Percentiles rank a stretch among this genome's conserved stretches.
Conservation (phyloP, 2,888 invertebrate genomes). For the Campoletis raptor region DNA sequence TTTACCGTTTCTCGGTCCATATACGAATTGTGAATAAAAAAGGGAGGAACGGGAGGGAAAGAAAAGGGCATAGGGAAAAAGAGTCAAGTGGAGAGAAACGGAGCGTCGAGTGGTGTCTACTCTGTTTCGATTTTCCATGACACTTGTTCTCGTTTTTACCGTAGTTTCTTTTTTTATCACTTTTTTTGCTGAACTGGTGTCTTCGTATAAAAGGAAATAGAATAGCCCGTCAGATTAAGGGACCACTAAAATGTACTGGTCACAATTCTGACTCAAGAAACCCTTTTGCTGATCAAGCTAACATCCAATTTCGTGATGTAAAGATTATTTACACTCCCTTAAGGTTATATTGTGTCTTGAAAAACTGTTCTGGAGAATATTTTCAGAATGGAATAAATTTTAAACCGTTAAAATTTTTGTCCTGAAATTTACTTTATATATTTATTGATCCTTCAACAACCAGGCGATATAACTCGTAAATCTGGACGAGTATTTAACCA, state of each 20-base stretch:
- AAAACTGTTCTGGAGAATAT: too few species aligned
- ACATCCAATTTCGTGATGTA: not conserved
- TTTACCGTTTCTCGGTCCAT: not conserved
- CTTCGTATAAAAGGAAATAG: not conserved
- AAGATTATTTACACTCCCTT: not conserved
- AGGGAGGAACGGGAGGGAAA: not conserved
- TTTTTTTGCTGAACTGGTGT: not conserved
- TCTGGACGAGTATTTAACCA: not conserved
- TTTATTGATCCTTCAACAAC: too few species aligned
- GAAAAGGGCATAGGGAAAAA: not conserved
- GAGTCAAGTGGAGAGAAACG: not conserved
- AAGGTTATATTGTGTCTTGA: too few species aligned
- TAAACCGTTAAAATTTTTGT: too few species aligned
- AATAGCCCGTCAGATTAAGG: not conserved
- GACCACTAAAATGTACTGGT: not conserved
- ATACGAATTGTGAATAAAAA: slow-evolving; percentile 10
- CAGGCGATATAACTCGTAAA: not conserved
- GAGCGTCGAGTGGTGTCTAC: not conserved
- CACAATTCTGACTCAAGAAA: not conserved
- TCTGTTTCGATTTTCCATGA: slow-evolving; percentile 22
- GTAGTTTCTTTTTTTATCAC: not conserved
- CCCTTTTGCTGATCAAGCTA: not conserved
- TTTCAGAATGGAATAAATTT: too few species aligned
- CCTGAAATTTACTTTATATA: too few species aligned
- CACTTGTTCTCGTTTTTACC: not conserved